Evolutionary conservation across 1,140 invertebrate species (phyloP).

Genomic region (Odontomachus brunneus): DNA sequence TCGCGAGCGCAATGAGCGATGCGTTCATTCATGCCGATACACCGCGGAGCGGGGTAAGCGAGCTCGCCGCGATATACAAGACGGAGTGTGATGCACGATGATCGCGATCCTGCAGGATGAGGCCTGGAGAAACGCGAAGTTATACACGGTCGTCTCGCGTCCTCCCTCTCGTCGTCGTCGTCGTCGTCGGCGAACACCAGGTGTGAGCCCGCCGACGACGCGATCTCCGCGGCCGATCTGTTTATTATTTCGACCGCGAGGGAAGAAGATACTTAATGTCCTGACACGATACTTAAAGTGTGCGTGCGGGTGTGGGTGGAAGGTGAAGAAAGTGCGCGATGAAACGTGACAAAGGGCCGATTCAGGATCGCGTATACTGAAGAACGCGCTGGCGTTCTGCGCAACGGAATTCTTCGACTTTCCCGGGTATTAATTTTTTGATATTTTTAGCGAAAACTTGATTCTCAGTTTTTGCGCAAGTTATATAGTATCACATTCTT

Average conservation of each 20-base stretch:
- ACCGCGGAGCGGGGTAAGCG: constrained; percentile 2
- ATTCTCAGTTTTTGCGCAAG: no score
- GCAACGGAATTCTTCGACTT: no score
- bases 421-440: no score
- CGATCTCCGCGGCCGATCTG: constrained; percentile 36
- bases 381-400: no score
- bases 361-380: constrained; percentile 18
- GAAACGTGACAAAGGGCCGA: constrained; percentile 38
- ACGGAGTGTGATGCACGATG: constrained; percentile 9
- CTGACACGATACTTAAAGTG: constrained; percentile 21
- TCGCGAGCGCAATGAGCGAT: constrained; percentile 75
- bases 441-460: no score
- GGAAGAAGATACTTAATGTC: constrained; percentile 40
- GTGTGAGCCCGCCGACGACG: neutral
- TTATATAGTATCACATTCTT: no score
- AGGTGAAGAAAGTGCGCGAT: constrained; percentile 47
- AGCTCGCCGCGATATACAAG: constrained; percentile 48
- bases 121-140: neutral
- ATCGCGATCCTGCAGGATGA: constrained; percentile 35
- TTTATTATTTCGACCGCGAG: constrained; percentile 46
- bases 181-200: constrained; percentile 26
- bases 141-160: neutral
- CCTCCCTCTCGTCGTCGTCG: neutral
- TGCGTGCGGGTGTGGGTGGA: constrained; percentile 24
- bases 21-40: constrained; percentile 79